A percentile compares a stretch with the other conserved stretches of the same genome.
Conservation (phyloP, 2,797 vertebrate genomes). For the Xenopus petersii region DNA sequence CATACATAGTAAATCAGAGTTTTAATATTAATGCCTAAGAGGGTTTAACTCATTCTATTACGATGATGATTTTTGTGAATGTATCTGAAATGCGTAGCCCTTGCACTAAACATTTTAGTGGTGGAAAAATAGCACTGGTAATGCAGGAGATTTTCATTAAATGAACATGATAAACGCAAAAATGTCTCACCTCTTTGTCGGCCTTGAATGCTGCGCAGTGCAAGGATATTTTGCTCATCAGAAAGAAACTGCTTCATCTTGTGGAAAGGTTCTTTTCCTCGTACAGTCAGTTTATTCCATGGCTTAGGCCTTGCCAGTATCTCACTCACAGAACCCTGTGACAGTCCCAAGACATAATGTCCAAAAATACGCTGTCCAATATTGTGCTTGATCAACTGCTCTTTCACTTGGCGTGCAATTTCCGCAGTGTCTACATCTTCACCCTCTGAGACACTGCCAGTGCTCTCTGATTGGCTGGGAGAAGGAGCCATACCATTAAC, state of each 20-base stretch:
- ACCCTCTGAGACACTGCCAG: constrained; percentile 83
- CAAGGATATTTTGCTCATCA: constrained; percentile 94
- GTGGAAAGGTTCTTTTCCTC: constrained; percentile 95
- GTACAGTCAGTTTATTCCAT: constrained; percentile 82
- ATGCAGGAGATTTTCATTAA: background rate
- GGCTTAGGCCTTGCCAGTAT: constrained; percentile 85
- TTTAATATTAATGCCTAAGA: too few relatives aligned
- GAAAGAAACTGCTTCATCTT: constrained; percentile 98
- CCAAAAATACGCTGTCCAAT: constrained; percentile 95
- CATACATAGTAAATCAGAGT: too few relatives aligned
- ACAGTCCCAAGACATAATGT: constrained; percentile 94
- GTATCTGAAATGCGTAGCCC: too few relatives aligned
- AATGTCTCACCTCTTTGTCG: constrained; percentile 84
- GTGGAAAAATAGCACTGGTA: too few relatives aligned
- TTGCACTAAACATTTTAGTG: too few relatives aligned
- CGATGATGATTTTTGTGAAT: too few relatives aligned
- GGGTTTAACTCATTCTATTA: too few relatives aligned
- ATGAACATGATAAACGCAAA: background rate
- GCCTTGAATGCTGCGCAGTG: constrained; percentile 93
- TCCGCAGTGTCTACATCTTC: constrained; percentile 96
- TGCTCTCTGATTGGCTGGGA: constrained; percentile 88
- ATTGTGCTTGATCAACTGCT: constrained; percentile 98
- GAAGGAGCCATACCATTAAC: constrained; percentile 87
- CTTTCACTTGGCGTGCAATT: constrained; percentile 95
- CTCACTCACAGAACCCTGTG: constrained; percentile 94